phyloP scores from a whole-genome alignment of 1,140 invertebrate genomes.

The Drusus annulatus region DNA sequence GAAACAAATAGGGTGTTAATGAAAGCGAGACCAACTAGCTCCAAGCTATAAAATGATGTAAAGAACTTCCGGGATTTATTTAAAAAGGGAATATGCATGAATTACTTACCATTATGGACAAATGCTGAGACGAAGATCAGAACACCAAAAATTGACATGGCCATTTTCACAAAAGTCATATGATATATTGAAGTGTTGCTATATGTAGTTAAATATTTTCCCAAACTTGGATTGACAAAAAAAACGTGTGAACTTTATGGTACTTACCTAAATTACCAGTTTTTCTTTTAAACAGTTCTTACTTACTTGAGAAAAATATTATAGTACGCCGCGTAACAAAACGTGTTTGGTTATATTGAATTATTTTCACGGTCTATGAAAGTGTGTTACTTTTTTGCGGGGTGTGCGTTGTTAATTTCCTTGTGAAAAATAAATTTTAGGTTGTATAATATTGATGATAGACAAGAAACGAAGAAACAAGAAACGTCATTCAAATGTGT shows the following conservation, averaged over 20 bases:
- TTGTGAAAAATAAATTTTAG: background rate
- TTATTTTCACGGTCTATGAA: background rate
- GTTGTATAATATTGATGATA: background rate
- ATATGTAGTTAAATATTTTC: background rate
- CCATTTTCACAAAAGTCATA: conserved; percentile 52
- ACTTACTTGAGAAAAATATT: background rate
- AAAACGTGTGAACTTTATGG: background rate
- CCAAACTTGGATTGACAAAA: background rate
- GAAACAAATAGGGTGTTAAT: background rate
- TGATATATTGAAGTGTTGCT: conserved; percentile 31
- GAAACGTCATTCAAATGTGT: conserved; percentile 40
- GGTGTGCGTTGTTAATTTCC: background rate
- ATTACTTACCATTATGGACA: conserved; percentile 40
- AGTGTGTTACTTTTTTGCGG: background rate
- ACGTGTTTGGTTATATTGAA: background rate
- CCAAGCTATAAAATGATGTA: background rate
- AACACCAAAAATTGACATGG: conserved; percentile 37
- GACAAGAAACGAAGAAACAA: conserved; percentile 6
- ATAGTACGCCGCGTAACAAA: background rate
- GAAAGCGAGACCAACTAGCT: conserved; percentile 4
- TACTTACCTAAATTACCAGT: background rate
- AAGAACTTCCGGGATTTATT: background rate
- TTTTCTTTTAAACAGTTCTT: background rate
- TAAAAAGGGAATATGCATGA: background rate
- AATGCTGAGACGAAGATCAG: conserved; percentile 33